Evolutionary conservation across 1,140 invertebrate species (phyloP), one percentile per base, ranked within the genome.

Genomic region (Zaprionus lachaisei): DNA sequence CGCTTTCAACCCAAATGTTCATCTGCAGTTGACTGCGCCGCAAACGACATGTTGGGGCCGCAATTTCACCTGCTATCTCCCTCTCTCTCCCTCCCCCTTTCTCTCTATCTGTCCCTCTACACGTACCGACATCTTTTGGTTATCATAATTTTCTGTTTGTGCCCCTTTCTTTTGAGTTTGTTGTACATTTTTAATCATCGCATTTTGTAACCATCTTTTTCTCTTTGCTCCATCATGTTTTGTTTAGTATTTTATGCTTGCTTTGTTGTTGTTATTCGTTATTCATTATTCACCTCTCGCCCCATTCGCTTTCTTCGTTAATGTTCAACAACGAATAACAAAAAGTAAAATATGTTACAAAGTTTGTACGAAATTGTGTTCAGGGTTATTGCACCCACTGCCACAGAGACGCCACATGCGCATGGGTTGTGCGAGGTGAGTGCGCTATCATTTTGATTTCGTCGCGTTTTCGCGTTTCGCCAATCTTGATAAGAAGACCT

Each of bases 1-100:
- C 66, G 75, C 79, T 78, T 85, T 62, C 83, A 87, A 89, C 84
- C 80, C 81, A 83, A 81, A 83, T 83, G 84, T 65, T 83, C 84
- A 83, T 89, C 78, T 87, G 77, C 74, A 83, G 70, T 87, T 87
- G 73, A 81, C 72, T 87, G 83, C 73, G 26, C 56, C 67, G 22
- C 78, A 70, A 47, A 49, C 44, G 20, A 51, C 47, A 51, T 51
- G 47, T 24, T 51, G 47, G 3, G 9, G 11, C 47, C 47, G 20
- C 47, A 51, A 51, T 26, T 37, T 38, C 57, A 60, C 57, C 26
- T 56, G 54, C 49, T 4, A 38, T 38, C 37, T 4, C n/a, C n/a
- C 7, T 3, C n/a, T 9, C 15, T 31, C 54, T 24, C 6, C 6
- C 24, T 56, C 54, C 5, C 54, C 2, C 15, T 24, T 26, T 17